Evolutionary conservation across 2,797 vertebrate genomes (phyloP).

Genomic region (Eremophila alpestris): DNA sequence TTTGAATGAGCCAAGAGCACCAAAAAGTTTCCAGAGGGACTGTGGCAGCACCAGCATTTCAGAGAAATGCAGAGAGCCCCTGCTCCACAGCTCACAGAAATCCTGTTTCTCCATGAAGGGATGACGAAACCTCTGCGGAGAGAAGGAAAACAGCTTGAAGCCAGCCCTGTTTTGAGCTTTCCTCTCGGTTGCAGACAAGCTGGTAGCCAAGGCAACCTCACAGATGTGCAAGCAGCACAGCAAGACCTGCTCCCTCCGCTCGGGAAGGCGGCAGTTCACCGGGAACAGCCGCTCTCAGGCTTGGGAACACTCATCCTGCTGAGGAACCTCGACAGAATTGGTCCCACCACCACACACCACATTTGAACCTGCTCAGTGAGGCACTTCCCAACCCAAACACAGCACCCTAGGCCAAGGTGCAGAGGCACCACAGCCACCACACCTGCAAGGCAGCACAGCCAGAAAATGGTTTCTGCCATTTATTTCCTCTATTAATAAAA

Average conservation of each 20-base stretch:
- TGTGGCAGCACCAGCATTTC: fast-evolving
- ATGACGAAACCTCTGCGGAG: neutral
- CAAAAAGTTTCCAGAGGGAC: neutral
- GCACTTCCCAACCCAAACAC: fast-evolving
- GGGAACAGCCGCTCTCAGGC: neutral
- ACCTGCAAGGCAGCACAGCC: fast-evolving
- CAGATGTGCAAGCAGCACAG: slow-evolving; percentile 21
- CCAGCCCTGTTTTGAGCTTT: neutral
- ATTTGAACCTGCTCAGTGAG: neutral
- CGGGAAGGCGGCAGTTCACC: neutral
- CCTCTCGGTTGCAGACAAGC: neutral
- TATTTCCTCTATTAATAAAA: neutral
- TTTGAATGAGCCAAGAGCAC: neutral
- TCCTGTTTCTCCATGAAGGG: neutral
- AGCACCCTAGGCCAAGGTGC: neutral
- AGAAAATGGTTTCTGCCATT: neutral
- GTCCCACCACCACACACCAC: fast-evolving
- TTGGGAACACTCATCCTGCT: neutral
- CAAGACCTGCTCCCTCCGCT: neutral
- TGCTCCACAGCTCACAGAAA: neutral
- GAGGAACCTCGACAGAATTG: neutral
- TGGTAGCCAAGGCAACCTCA: slow-evolving; percentile 61
- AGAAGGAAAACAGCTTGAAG: neutral
- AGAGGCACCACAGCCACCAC: neutral
- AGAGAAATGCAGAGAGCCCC: neutral